Conservation (phyloP, 92 coral and sea anemone species). For the Bergia puertoricense region DNA sequence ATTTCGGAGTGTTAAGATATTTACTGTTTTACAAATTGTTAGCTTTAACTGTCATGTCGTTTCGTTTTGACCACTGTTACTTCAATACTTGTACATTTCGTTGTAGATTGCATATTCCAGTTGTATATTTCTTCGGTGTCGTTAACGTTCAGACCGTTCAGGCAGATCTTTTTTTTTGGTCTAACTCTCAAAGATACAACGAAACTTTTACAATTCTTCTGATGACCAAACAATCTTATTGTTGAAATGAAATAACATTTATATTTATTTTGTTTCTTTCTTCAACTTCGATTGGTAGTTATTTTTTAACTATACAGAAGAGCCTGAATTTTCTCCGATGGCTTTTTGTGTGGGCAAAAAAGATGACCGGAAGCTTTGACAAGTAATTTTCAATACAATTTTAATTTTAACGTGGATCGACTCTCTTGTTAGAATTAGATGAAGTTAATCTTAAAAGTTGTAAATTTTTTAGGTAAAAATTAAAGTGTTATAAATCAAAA, state of each 20-base stretch:
- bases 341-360: background rate
- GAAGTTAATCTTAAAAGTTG: background rate
- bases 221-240: background rate
- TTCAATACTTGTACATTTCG: constrained; percentile 1
- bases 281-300: background rate
- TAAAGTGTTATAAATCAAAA: background rate
- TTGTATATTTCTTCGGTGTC: background rate
- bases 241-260: background rate
- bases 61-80: background rate
- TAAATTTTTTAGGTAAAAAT: background rate
- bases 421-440: background rate
- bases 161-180: background rate
- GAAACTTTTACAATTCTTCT: background rate
- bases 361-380: background rate
- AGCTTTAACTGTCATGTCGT: background rate
- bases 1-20: background rate
- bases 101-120: background rate
- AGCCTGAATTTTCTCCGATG: background rate
- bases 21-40: too few species aligned
- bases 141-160: background rate
- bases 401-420: background rate
- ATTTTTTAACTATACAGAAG: background rate
- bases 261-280: background rate
- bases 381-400: background rate
- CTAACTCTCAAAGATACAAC: background rate